Percentiles rank a stretch among this genome's conserved stretches.
Evolutionary conservation across 1,140 invertebrate genomes (phyloP).

Genomic region (Drosophila sturtevanti): DNA sequence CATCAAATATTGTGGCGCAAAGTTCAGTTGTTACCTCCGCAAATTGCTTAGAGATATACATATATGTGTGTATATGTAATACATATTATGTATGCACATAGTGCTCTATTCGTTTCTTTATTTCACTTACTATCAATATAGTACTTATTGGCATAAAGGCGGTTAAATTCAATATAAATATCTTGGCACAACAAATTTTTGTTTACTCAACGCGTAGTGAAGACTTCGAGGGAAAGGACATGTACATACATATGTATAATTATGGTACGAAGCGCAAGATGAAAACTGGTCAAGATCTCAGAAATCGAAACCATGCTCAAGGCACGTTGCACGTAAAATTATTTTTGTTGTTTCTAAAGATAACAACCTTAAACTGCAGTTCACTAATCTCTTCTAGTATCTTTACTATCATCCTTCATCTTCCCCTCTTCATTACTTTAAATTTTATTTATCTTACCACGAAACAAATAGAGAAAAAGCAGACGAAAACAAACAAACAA

Average conservation of each 20-base stretch:
- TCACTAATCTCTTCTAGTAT: slow-evolving; percentile 62
- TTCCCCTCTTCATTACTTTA: slow-evolving; percentile 38
- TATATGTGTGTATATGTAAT: too few species aligned
- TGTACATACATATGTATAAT: neutral
- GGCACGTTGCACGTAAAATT: slow-evolving; percentile 40
- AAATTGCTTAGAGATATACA: neutral
- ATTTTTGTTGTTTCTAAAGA: slow-evolving; percentile 4
- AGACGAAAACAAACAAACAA: slow-evolving; percentile 34
- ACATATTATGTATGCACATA: neutral
- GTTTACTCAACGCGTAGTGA: slow-evolving; percentile 55
- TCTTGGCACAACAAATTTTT: slow-evolving; percentile 64
- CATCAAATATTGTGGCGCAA: too few species aligned
- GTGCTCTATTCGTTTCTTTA: neutral
- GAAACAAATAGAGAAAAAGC: slow-evolving; percentile 65
- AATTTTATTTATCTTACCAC: slow-evolving; percentile 68
- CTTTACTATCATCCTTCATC: slow-evolving; percentile 13
- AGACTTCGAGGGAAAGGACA: slow-evolving; percentile 11
- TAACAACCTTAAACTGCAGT: slow-evolving; percentile 47
- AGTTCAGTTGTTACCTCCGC: neutral
- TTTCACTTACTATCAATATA: neutral
- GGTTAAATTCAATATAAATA: slow-evolving; percentile 40
- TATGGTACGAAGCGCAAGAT: neutral
- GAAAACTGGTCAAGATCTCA: neutral
- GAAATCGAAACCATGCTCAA: slow-evolving; percentile 14
- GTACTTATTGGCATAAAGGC: slow-evolving; percentile 9